Conservation (phyloP, 2,113 vertebrate species). For the Paradoxurus hermaphroditus region DNA sequence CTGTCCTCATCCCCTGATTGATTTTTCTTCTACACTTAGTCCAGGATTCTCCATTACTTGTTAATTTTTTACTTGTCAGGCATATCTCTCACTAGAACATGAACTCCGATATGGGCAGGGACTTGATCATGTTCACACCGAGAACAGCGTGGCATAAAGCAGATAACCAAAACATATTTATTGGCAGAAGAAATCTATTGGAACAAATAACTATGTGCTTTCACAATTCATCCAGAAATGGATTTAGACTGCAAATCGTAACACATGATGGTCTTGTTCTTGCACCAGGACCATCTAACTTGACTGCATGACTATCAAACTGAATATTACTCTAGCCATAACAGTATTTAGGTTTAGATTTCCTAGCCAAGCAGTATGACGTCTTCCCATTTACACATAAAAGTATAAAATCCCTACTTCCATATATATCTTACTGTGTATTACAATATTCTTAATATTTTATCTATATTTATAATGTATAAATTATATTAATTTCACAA, state of each 20-base stretch:
- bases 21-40: background rate
- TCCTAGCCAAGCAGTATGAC: background rate
- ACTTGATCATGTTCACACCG: background rate
- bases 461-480: background rate
- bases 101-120: background rate
- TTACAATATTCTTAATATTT: background rate
- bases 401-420: background rate
- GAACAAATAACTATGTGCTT: background rate
- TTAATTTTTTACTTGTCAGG: background rate
- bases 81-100: background rate
- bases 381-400: background rate
- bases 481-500: background rate
- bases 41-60: background rate
- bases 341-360: background rate
- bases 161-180: background rate
- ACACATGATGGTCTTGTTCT: background rate
- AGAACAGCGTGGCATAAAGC: background rate
- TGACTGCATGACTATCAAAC: background rate
- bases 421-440: background rate
- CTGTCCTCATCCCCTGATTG: background rate
- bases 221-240: background rate
- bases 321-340: background rate
- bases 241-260: background rate
- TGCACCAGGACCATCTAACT: background rate
- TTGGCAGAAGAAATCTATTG: background rate